These are phyloP conservation scores for Panthera tigris DNA, from an alignment of 2,113 vertebrate species.

Conservation along the genomic window DNA sequence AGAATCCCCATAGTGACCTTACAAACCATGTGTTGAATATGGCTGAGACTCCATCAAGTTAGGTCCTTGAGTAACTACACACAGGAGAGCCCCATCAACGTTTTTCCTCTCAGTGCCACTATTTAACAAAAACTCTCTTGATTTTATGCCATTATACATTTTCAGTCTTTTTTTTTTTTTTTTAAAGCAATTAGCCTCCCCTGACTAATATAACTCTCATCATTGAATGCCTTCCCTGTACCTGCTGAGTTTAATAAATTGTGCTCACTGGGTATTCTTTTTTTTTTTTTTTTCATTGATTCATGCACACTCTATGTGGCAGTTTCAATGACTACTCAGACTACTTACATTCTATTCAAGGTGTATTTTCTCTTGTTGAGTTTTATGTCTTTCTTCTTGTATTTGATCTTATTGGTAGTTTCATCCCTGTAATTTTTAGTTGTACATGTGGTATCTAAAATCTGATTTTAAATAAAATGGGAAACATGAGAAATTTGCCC, in stretches of 20 bases:
- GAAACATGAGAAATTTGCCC: neutral
- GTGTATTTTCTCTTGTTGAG: neutral
- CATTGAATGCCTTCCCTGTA: neutral
- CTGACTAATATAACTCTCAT: neutral
- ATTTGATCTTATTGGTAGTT: conserved; percentile 14
- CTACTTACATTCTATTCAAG: neutral
- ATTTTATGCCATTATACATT: neutral
- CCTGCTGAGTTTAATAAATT: conserved; percentile 31
- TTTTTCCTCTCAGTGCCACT: neutral
- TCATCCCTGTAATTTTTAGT: neutral
- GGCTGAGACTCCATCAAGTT: neutral
- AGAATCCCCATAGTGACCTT: neutral
- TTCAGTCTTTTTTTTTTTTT: neutral
- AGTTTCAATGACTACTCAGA: conserved; percentile 3
- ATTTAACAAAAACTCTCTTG: neutral
- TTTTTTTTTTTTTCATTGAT: neutral
- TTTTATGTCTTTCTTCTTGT: conserved; percentile 35
- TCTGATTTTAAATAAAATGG: neutral
- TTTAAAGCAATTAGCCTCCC: neutral
- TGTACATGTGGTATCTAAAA: neutral
- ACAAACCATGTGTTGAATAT: neutral
- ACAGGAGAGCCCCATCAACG: neutral
- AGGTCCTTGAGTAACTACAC: neutral
- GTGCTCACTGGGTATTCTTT: neutral
- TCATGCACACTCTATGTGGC: neutral